Conservation (phyloP, 2,888 invertebrate species). For the Sclerodermus sp. region DNA sequence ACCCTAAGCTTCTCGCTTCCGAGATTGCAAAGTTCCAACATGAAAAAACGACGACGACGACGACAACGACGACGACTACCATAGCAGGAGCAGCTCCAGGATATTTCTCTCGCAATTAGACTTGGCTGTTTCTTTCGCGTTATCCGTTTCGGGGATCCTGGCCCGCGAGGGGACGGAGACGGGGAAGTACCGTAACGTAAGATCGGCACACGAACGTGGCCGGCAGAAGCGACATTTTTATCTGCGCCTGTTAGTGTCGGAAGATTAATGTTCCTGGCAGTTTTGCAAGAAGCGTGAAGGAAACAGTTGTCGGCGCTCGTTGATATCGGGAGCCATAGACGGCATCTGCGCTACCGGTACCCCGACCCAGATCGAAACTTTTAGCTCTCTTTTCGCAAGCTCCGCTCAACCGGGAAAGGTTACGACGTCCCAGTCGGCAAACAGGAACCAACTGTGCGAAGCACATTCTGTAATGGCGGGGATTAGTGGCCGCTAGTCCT, state of each 20-base stretch:
- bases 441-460: slow-evolving; percentile 22
- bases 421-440: slow-evolving; percentile 16
- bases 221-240: slow-evolving; percentile 4
- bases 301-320: slow-evolving; percentile 10
- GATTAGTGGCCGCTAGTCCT: slow-evolving; percentile 20
- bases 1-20: no score
- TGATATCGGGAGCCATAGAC: no score
- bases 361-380: no score
- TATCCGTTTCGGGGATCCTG: not conserved
- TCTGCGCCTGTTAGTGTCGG: slow-evolving; percentile 9
- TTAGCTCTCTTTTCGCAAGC: no score
- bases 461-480: slow-evolving; percentile 26
- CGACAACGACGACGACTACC: not conserved
- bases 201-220: not conserved
- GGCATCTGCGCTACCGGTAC: no score
- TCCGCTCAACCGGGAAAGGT: not conserved
- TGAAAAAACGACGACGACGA: not conserved
- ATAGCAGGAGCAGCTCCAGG: no score
- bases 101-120: no score
- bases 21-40: no score
- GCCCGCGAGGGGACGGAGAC: no score
- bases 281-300: slow-evolving; percentile 5
- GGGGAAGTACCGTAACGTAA: slow-evolving; percentile 4
- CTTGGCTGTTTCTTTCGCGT: no score
- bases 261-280: slow-evolving; percentile 14